phyloP scores from a whole-genome alignment of 2,888 invertebrate genomes.

The Drosophila trichaetosa region DNA sequence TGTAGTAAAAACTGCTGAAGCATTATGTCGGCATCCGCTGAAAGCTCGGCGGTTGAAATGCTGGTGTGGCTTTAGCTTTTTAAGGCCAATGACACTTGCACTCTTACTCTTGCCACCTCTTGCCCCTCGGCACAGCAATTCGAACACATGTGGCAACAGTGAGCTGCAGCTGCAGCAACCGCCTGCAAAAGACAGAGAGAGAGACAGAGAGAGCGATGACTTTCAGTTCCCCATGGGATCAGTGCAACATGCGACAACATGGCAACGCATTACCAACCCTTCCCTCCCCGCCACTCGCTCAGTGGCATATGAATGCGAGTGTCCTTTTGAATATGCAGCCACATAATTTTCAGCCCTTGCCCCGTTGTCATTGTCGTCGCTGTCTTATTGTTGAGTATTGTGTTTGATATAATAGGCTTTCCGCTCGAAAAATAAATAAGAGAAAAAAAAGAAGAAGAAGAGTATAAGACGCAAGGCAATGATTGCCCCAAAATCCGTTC shows the following conservation, averaged over 20 bases:
- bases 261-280: conserved; percentile 58
- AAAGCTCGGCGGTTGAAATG: conserved; percentile 35
- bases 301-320: conserved; percentile 38
- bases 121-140: not conserved
- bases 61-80: conserved; percentile 30
- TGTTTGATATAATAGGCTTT: conserved; percentile 81
- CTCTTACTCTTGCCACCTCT: conserved; percentile 3
- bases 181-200: conserved; percentile 17
- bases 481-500: conserved; percentile 59
- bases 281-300: not conserved
- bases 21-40: conserved; percentile 55
- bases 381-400: conserved; percentile 75
- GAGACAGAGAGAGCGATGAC: not conserved
- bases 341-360: conserved; percentile 60
- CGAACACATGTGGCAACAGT: conserved; percentile 30
- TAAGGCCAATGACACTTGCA: conserved; percentile 69
- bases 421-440: conserved; percentile 69
- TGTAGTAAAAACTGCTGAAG: conserved; percentile 69
- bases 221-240: conserved; percentile 37
- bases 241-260: conserved; percentile 50
- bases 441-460: conserved; percentile 12
- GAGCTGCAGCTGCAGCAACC: conserved; percentile 36
- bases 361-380: conserved; percentile 47
- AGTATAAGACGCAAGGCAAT: conserved; percentile 31
- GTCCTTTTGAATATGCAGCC: conserved; percentile 69